These are phyloP conservation scores for Diglossa brunneiventris DNA, from an alignment of 2,113 vertebrate genomes.

Conservation along the genomic window DNA sequence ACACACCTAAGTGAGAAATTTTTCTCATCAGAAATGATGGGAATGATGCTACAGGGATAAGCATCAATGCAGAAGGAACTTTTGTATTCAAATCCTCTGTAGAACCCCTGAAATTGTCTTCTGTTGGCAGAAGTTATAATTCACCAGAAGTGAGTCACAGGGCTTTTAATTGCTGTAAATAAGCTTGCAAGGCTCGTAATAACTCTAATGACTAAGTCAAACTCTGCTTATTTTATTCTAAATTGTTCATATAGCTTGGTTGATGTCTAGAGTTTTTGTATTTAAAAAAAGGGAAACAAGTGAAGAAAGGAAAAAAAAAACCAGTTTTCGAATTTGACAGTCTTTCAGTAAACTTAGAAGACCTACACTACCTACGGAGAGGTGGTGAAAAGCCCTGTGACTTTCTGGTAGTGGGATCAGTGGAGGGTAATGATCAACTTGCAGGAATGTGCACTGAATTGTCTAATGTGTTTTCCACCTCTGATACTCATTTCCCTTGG, in stretches of 20 bases:
- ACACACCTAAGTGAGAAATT: neutral
- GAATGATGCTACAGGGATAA: neutral
- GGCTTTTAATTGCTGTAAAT: conserved; percentile 11
- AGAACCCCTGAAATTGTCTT: neutral
- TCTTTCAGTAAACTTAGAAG: neutral
- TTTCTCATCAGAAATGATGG: neutral
- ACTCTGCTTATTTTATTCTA: neutral
- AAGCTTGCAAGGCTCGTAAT: neutral
- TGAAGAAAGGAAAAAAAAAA: neutral
- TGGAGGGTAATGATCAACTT: neutral
- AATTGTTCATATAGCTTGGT: neutral
- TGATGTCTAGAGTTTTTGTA: neutral
- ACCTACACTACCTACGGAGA: neutral
- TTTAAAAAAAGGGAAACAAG: neutral
- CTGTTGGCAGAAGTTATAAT: neutral
- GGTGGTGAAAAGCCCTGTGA: neutral
- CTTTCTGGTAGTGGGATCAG: neutral
- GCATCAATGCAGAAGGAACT: neutral
- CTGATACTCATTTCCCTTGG: neutral
- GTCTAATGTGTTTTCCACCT: neutral
- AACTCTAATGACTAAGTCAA: neutral
- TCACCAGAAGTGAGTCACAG: neutral
- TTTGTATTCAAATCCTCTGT: neutral
- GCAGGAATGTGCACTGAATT: neutral
- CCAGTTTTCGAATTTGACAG: neutral